Base-by-base conservation (phyloP, 2,797 vertebrate genomes). In the Sciurus carolinensis region DNA sequence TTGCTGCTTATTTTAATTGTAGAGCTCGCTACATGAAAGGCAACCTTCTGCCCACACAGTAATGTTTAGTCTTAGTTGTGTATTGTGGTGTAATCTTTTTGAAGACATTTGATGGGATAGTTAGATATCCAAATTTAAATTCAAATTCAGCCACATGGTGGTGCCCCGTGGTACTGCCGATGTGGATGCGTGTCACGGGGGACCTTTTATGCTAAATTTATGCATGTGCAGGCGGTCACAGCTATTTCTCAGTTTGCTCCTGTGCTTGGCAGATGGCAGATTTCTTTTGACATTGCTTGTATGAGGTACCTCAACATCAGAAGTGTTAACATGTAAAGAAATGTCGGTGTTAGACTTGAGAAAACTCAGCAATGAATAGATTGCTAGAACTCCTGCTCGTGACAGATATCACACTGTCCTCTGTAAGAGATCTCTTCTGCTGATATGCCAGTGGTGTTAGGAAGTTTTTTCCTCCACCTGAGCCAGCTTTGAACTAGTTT, bases 251-350 rank as follows among this genome's bases (percentile, higher is more conserved):
- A n/a, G 79, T 77, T 64, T 91, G 42, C 5, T 52, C 28, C 52
- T 75, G 64, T 57, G 33, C 64, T 42, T 89, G 72, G 52, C 52
- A 84, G 79, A 26, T 44, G 67, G 71, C 52, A 95, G 71, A 62
- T 92, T 87, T 69, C 72, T 90, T 87, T 95, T 76, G 67, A 90
- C 18, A 8, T 77, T 71, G 64, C 66, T 77, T 94, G 72, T 36
- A 14, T 17, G 85, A 90, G 67, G 39, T 26, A 33, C 72, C 52
- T 87, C 88, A 83, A n/a, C 72, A 30, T 92, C 59, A 62, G 76
- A 83, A 76, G 73, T 87, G 64, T 42, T 82, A 86, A 17, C 67
- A 15, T 69, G 57, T 77, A 36, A 94, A 77, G 79, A 81, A 62
- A 50, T 0, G 1, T 50, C 36, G 10, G 13, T 26, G 71, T 90